Conservation (phyloP, 2,797 vertebrate genomes). For the Liparis tanakae region DNA sequence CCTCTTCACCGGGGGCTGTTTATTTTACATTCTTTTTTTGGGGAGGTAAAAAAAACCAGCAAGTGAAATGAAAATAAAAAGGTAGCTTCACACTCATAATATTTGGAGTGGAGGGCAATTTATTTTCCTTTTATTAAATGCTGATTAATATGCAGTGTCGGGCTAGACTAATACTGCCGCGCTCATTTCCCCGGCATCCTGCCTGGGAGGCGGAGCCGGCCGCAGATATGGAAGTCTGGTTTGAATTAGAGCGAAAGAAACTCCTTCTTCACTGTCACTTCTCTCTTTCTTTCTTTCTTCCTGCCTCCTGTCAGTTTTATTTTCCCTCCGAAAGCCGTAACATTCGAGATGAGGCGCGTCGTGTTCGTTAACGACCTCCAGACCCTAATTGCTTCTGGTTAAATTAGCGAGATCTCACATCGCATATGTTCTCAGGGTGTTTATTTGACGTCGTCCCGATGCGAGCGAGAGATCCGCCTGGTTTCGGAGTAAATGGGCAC, state of each 20-base stretch:
- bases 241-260: constrained; percentile 87
- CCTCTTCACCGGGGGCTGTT: constrained; percentile 70
- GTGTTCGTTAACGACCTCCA: constrained; percentile 58
- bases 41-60: constrained; percentile 61
- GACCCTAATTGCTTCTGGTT: constrained; percentile 62
- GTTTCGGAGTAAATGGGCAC: constrained; percentile 26
- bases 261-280: constrained; percentile 68
- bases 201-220: constrained; percentile 73
- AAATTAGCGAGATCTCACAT: constrained; percentile 49
- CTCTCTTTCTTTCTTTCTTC: constrained; percentile 57
- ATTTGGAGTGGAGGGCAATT: constrained; percentile 92
- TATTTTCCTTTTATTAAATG: constrained; percentile 96
- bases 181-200: constrained; percentile 91
- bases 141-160: constrained; percentile 97
- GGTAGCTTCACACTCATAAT: constrained; percentile 86
- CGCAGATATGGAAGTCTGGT: constrained; percentile 87
- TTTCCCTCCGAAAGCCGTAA: constrained; percentile 58
- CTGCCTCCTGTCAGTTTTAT: constrained; percentile 34
- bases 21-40: constrained; percentile 69
- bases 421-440: constrained; percentile 6
- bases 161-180: constrained; percentile 88
- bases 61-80: constrained; percentile 80
- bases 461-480: background rate
- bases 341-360: constrained; percentile 72
- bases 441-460: background rate